Conservation (phyloP, 2,113 vertebrate genomes). For the Natator depressus region DNA sequence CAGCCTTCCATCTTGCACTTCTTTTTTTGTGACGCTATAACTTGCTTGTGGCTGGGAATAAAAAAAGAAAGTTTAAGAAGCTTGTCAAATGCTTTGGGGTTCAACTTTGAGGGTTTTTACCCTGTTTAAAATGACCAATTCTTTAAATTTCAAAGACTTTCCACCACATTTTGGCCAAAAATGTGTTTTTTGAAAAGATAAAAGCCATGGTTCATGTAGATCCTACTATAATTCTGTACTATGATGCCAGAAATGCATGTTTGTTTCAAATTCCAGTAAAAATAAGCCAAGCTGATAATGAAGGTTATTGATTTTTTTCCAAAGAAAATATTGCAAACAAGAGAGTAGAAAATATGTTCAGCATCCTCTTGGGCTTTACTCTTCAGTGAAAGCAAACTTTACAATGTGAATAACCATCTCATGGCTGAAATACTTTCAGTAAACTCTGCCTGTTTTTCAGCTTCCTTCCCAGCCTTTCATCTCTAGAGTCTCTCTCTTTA, state of each 20-base stretch:
- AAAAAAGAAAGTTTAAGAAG: not conserved
- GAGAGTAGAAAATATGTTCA: not conserved
- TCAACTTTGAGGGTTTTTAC: not conserved
- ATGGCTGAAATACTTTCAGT: constrained; percentile 11
- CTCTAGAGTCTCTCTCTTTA: not conserved
- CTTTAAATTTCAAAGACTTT: not conserved
- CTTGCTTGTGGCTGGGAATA: not conserved
- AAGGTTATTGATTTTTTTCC: not conserved
- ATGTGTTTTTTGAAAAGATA: not conserved
- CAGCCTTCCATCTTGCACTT: not conserved
- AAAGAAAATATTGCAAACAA: not conserved
- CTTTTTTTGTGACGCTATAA: not conserved
- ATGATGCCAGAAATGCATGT: not conserved
- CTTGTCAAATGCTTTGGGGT: not conserved
- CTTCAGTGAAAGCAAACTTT: constrained; percentile 1
- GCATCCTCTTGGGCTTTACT: not conserved
- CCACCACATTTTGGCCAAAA: not conserved
- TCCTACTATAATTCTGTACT: not conserved
- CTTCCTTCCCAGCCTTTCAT: constrained; percentile 36
- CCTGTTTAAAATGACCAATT: not conserved
- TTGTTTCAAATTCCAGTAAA: constrained; percentile 8
- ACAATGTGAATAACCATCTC: not conserved
- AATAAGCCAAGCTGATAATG: not conserved
- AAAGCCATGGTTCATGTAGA: not conserved
- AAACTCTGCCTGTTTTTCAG: not conserved